Percentiles rank a stretch among this genome's conserved stretches.
These are phyloP conservation scores for Scaptomyza tumidula DNA, from an alignment of 2,888 invertebrate genomes.

Conservation along the genomic window DNA sequence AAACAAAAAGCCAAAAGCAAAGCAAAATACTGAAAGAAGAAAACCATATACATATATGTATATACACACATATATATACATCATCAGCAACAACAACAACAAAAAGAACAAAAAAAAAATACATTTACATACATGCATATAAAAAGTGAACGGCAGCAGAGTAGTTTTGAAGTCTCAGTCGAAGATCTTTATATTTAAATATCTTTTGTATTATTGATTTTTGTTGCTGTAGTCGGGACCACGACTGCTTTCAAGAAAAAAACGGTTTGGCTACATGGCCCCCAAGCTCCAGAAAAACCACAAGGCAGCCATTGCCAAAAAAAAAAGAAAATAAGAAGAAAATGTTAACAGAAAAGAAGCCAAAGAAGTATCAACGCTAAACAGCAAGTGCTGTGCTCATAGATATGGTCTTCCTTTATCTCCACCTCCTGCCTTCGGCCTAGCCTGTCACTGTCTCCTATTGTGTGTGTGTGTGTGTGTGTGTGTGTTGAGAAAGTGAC, in stretches of 20 bases:
- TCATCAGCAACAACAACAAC: constrained; percentile 3
- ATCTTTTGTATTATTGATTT: constrained; percentile 75
- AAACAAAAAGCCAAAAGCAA: constrained; percentile 72
- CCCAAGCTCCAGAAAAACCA: constrained; percentile 15
- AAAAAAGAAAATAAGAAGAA: constrained; percentile 12
- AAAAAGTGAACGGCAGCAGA: constrained; percentile 33
- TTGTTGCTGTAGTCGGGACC: constrained; percentile 28
- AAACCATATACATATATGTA: constrained; percentile 6
- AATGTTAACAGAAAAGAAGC: not conserved
- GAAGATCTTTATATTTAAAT: constrained; percentile 34
- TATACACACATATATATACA: too few species aligned
- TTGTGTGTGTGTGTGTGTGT: constrained; percentile 3
- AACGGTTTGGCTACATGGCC: constrained; percentile 27
- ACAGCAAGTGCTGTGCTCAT: constrained; percentile 39
- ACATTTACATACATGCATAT: constrained; percentile 32
- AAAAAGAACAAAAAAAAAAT: constrained; percentile 6
- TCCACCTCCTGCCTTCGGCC: not conserved
- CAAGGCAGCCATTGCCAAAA: constrained; percentile 68
- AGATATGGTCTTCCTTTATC: not conserved
- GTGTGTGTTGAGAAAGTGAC: constrained; percentile 37
- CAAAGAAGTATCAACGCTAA: constrained; percentile 11
- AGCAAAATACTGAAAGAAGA: constrained; percentile 57
- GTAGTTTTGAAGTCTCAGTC: constrained; percentile 42
- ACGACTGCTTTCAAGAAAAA: not conserved
- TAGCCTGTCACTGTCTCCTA: not conserved